Conservation (phyloP, 2,888 invertebrate species). For the Odontocerum albicorne region DNA sequence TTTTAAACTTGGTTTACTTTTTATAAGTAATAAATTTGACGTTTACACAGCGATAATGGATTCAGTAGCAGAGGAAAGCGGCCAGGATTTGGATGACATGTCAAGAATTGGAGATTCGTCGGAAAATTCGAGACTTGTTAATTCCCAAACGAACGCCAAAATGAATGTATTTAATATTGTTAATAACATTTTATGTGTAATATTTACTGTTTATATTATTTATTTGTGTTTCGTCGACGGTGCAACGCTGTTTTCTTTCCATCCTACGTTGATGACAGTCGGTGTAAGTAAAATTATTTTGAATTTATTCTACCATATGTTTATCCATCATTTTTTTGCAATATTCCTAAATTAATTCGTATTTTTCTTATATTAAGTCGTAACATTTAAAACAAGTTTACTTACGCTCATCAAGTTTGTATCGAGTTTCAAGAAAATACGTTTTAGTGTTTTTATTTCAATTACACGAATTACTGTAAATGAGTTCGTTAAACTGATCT, state of each 20-base stretch:
- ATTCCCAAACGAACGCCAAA: constrained; percentile 17
- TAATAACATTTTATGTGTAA: constrained; percentile 14
- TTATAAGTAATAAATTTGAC: not conserved
- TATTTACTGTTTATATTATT: constrained; percentile 20
- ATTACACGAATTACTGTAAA: too few relatives aligned
- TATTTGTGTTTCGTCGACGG: constrained; percentile 26
- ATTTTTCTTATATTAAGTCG: too few relatives aligned
- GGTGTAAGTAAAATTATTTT: constrained; percentile 53
- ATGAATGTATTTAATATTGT: constrained; percentile 22
- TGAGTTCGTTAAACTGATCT: too few relatives aligned
- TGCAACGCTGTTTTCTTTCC: constrained; percentile 49
- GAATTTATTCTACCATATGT: constrained; percentile 13
- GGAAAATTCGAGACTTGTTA: constrained; percentile 24
- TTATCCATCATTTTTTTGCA: not conserved
- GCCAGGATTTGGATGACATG: constrained; percentile 24
- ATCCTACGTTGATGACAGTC: constrained; percentile 52
- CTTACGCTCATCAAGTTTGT: too few relatives aligned
- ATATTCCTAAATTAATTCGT: constrained; percentile 17
- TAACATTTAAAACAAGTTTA: too few relatives aligned
- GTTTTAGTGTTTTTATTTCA: too few relatives aligned
- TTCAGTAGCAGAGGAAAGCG: constrained; percentile 16
- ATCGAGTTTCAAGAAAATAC: too few relatives aligned
- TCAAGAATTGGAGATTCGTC: constrained; percentile 10
- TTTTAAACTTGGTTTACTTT: not conserved
- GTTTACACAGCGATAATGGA: constrained; percentile 18